phyloP scores from a whole-genome alignment of 2,888 invertebrate genomes.

The Stomorhina lunata region DNA sequence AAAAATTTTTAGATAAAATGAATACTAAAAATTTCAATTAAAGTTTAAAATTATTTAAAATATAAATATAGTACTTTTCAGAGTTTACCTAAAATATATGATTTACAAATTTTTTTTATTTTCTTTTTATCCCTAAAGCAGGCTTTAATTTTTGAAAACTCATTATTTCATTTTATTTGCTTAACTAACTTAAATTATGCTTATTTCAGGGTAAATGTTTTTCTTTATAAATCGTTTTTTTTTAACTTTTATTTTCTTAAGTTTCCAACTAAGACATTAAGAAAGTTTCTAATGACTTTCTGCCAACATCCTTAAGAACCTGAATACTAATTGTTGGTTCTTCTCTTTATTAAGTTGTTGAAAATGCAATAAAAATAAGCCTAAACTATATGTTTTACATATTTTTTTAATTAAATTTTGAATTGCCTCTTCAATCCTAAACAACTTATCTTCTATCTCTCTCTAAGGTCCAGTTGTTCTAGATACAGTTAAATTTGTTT shows the following conservation, averaged over 20 bases:
- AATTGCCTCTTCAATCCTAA: neutral
- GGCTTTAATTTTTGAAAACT: neutral
- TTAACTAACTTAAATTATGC: neutral
- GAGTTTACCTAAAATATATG: too few species aligned
- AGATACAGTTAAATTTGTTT: neutral
- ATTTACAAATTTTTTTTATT: too few species aligned
- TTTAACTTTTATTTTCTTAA: neutral
- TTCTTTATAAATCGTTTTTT: neutral
- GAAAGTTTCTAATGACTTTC: neutral
- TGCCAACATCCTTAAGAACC: neutral
- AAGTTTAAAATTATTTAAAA: too few species aligned
- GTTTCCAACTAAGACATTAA: constrained; percentile 1
- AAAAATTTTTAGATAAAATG: too few species aligned
- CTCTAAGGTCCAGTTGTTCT: constrained; percentile 10
- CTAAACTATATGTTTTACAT: constrained; percentile 44
- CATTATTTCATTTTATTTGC: neutral
- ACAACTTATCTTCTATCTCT: neutral
- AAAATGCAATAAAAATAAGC: neutral
- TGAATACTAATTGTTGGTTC: constrained; percentile 26
- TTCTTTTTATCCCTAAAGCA: neutral
- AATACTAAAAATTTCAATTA: too few species aligned
- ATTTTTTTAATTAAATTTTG: constrained; percentile 16
- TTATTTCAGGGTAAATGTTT: neutral
- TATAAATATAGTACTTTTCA: too few species aligned
- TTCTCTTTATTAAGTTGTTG: neutral